Evolutionary conservation across 1,140 invertebrate genomes (phyloP), one percentile per base, ranked within the genome.

Genomic region (Drosophila paulistorum): DNA sequence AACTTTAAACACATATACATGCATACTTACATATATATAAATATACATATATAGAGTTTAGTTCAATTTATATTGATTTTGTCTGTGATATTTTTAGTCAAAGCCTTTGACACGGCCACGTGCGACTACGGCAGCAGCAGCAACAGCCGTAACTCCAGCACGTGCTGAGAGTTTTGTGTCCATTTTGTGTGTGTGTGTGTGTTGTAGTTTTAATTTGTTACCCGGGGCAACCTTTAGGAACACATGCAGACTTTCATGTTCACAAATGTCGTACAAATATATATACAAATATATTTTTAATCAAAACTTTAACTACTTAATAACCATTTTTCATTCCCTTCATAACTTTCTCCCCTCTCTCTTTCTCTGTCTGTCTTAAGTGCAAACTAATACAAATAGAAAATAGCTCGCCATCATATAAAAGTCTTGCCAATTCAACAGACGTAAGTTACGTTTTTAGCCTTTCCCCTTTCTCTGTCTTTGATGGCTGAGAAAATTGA

Each of bases 351-450:
- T 45, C 23, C 48, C 37, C n/a, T 45, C 42, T 45, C 42, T 45
- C 13, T 42, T 0, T n/a, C 13, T 42, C 3, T 42, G 11, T 42
- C n/a, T 5, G 11, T 11, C 9, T 30, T 65, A 81, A 91, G 90
- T 85, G 77, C 71, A 90, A 91, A 81, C 76, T 91, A 68, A 76
- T 91, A 65, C 73, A 75, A 83, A 65, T 77, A 73, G 90, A 91
- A 76, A 91, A 89, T 64, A 75, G 81, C 39, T 89, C 90, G 68
- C 90, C 90, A 59, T 91, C 86, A 58, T 85, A 89, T 78, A 79
- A 89, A 80, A 91, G 90, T 74, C 69, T 80, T 69, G 66, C 83
- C 42, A 90, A 90, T 65, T 91, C 86, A 62, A 90, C 86, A 68
- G 79, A 91, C 78, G 90, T 91, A 91, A 91, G 90, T 91, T 48